Evolutionary conservation across 2,888 invertebrate genomes (phyloP), one percentile per base, ranked within the genome.

Genomic region (Xylocampa areola): DNA sequence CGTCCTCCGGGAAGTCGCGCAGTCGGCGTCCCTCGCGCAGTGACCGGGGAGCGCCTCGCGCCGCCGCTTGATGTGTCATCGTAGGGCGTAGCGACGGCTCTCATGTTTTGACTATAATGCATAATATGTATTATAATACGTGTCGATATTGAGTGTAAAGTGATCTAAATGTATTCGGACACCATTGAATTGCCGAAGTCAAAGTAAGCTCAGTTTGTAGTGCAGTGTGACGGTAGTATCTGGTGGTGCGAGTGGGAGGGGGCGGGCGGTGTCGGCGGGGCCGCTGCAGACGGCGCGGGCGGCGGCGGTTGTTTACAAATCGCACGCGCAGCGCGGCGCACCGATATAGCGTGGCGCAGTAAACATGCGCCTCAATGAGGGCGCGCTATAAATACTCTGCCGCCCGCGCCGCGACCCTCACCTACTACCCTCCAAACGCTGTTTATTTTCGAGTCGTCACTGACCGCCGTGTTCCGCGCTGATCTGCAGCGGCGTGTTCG

Each of bases 401-500:
- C 59, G 39, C 50, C 47, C 59, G 45, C 59, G 41, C 69, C 30
- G 30, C 43, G 90, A 86, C 89, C 89, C 88, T 90, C 88, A 87
- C 89, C 89, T 78, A 84, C 87, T 88, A 84, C 88, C 89, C 88
- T 86, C 84, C 74, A 81, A 83, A 75, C 71, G 60, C 58, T 79
- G 82, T 80, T 81, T 81, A 79, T 81, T 79, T 77, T 67, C 64
- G 76, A 70, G 77, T 49, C 41, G 23, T 17, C 30, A 45, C 36
- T 39, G 53, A 23, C 11, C 13, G 27, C 23, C 36, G 48, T 16
- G 43, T 47, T 49, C 14, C 51, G 41, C 50, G 50, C 51, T 17
- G 33, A 35, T 37, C 49, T 29, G 48, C 25, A 8, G 16, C 14
- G 30, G 44, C 51, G 10, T 25, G n/a, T 19, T 17, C 17, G n/a